phyloP scores from a whole-genome alignment of 2,888 invertebrate genomes.

The Troglohyphantes excavatus region DNA sequence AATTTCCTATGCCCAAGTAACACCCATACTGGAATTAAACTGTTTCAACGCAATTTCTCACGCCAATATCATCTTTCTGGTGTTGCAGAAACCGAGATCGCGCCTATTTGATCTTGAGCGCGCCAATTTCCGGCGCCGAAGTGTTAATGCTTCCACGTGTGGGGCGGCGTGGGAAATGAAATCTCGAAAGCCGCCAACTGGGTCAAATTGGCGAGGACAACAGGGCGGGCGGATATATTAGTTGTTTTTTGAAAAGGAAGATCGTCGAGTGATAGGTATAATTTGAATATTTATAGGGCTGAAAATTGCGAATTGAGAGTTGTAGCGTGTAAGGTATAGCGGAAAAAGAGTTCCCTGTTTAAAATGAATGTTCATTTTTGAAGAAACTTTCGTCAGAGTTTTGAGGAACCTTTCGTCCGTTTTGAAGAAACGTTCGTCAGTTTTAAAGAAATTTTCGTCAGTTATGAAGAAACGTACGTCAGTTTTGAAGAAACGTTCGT shows the following conservation, averaged over 20 bases:
- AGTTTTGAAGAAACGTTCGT: too few species aligned
- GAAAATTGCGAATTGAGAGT: too few species aligned
- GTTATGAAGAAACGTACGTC: too few species aligned
- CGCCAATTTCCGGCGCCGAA: not conserved
- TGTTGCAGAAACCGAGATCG: not conserved
- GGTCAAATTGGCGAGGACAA: slow-evolving; percentile 9
- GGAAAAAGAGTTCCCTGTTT: too few species aligned
- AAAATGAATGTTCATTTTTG: too few species aligned
- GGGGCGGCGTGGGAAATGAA: not conserved
- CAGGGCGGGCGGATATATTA: not conserved
- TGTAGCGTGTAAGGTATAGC: too few species aligned
- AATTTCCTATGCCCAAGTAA: not conserved
- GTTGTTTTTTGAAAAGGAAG: not conserved
- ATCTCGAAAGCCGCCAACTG: not conserved
- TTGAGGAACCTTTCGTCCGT: too few species aligned
- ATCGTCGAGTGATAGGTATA: not conserved
- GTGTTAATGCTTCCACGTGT: not conserved
- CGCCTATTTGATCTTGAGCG: slow-evolving; percentile 1
- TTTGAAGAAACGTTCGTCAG: too few species aligned
- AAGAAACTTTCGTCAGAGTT: too few species aligned
- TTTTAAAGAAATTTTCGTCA: too few species aligned
- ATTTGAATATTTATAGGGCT: not conserved
- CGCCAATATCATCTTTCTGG: not conserved
- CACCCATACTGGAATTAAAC: not conserved
- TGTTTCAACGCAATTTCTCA: not conserved